Evolutionary conservation across 2,888 invertebrate species (phyloP).

Genomic region (Macaria notata): DNA sequence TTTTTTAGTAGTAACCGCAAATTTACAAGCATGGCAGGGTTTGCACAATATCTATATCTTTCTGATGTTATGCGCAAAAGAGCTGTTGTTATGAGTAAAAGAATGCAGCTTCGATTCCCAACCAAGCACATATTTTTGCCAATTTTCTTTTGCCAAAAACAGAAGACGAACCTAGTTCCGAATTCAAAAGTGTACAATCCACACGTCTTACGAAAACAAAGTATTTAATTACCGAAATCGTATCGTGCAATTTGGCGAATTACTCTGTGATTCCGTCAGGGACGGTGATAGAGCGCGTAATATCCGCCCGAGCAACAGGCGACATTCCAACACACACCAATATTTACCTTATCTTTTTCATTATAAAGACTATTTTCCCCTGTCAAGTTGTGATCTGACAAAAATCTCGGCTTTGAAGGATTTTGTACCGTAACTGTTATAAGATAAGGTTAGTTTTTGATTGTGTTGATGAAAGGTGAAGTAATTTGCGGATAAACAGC

Average conservation of each 20-base stretch:
- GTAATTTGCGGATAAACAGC: constrained; percentile 29
- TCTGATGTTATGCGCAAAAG: too few species aligned
- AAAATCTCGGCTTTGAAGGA: background rate
- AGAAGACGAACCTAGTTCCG: background rate
- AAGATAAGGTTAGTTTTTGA: background rate
- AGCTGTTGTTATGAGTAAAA: too few species aligned
- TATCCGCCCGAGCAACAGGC: constrained; percentile 77
- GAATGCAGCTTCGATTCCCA: too few species aligned
- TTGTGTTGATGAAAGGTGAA: background rate
- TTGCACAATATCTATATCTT: too few species aligned
- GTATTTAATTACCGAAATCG: constrained; percentile 69
- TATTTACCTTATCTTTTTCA: constrained; percentile 1
- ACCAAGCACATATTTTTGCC: too few species aligned
- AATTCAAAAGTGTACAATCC: constrained; percentile 15
- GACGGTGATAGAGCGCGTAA: constrained; percentile 66
- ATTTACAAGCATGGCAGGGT: too few species aligned
- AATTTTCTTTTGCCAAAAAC: too few species aligned
- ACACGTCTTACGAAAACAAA: constrained; percentile 42
- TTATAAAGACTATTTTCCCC: background rate
- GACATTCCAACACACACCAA: constrained; percentile 5
- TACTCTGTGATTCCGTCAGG: constrained; percentile 71
- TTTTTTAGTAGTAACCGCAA: too few species aligned
- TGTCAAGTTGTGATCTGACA: background rate
- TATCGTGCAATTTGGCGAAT: constrained; percentile 71
- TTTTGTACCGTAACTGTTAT: background rate